Evolutionary conservation across 2,888 invertebrate species (phyloP).

Genomic region (Drosophila flavopinicola): DNA sequence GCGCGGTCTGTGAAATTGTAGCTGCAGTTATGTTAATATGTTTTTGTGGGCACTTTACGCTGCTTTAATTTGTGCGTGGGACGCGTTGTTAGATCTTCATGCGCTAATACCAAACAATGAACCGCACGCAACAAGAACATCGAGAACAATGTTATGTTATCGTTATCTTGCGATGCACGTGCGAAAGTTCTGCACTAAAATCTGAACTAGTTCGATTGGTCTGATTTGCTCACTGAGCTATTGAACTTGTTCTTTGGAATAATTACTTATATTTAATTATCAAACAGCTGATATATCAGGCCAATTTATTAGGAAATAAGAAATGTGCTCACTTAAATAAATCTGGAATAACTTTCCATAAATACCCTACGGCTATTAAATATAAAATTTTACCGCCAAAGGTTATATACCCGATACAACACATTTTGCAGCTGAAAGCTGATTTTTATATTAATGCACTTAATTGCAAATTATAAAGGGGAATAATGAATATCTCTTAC

Average conservation of each 20-base stretch:
- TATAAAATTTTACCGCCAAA: not conserved
- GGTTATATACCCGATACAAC: not conserved
- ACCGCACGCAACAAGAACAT: conserved; percentile 70
- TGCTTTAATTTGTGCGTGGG: conserved; percentile 33
- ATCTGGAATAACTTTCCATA: too few relatives aligned
- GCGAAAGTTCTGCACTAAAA: conserved; percentile 6
- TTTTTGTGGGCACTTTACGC: conserved; percentile 33
- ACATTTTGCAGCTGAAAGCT: not conserved
- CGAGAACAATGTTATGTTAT: conserved; percentile 61
- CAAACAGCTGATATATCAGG: too few relatives aligned
- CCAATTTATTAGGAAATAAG: too few relatives aligned
- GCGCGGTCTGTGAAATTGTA: conserved; percentile 30
- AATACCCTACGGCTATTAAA: not conserved
- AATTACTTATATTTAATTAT: too few relatives aligned
- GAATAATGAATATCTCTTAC: not conserved
- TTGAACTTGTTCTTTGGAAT: conserved; percentile 3
- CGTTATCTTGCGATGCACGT: conserved; percentile 40
- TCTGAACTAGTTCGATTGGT: conserved; percentile 25
- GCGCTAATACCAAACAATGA: conserved; percentile 45
- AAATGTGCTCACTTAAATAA: too few relatives aligned
- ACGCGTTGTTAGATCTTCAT: conserved; percentile 42
- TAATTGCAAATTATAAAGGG: not conserved
- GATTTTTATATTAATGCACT: not conserved
- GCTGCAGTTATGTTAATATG: conserved; percentile 37
- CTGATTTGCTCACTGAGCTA: not conserved